Base-by-base conservation (phyloP, 1,140 invertebrate species). In the Lordiphosa stackelbergi region DNA sequence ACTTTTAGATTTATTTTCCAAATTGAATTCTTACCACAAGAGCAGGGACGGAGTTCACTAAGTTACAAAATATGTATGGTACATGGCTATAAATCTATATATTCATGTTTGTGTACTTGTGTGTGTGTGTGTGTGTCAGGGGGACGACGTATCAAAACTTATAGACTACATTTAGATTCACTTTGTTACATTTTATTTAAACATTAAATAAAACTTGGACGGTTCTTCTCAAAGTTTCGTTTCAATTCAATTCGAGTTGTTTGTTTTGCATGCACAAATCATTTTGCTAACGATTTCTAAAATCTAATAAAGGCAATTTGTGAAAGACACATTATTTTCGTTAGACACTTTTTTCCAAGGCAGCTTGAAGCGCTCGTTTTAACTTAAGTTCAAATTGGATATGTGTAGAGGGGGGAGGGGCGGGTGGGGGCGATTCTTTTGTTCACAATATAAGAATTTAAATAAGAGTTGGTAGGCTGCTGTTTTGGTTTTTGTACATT, bases 221-320 rank as follows among this genome's bases (percentile, higher is more conserved):
- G 64, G 68, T 65, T 65, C 10, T 13, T 48, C 41, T 66, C 24
- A n/a, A 36, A 69, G 16, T 63, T 53, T 40, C 38, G 35, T 60
- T 66, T 62, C 2, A 36, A 49, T 69, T 69, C 40, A 49, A 69
- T 31, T 31, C 22, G 22, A 24, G 2, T 31, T 24, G 43, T 66
- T 47, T 24, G 22, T 24, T 24, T 5, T 24, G 22, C 52, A 49
- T 61, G 53, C 59, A 56, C 36, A 48, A 9, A 19, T 22, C 37
- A 65, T 66, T 61, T 73, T 47, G 41, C 55, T 81, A 75, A 69
- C 42, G 77, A 83, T 83, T 83, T 83, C 77, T 83, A 83, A 83
- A 83, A 83, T 83, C 77, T 83, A 83, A 53, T 79, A 81, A 79
- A 83, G 77, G 77, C 77, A 83, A 73, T 75, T 83, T 83, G 72